A percentile compares a stretch with the other conserved stretches of the same genome.
Conservation (phyloP, 2,113 vertebrate genomes). For the Phyllopteryx taeniolatus region DNA sequence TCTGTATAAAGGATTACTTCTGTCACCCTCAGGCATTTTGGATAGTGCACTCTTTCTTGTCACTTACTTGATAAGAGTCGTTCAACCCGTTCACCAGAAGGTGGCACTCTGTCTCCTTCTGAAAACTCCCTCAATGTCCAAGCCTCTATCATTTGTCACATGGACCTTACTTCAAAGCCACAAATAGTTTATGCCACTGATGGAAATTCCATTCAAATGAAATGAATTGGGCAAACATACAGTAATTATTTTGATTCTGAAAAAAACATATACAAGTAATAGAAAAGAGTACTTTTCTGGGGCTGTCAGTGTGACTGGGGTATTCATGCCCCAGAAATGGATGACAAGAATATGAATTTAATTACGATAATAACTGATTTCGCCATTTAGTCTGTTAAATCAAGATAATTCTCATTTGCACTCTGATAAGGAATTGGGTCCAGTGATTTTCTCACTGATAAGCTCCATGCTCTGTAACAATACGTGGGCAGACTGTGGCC, state of each 20-base stretch:
- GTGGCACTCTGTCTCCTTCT: constrained; percentile 60
- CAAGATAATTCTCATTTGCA: constrained; percentile 55
- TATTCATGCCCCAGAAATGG: constrained; percentile 29
- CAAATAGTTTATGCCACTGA: constrained; percentile 9
- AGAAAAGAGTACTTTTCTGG: constrained; percentile 6
- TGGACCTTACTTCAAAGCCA: constrained; percentile 22
- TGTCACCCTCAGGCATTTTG: neutral
- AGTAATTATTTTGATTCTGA: neutral
- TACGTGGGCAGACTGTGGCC: constrained; percentile 51
- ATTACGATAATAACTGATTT: constrained; percentile 57
- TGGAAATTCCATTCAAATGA: constrained; percentile 1
- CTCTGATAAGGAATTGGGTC: constrained; percentile 53
- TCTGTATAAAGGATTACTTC: neutral
- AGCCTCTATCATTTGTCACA: constrained; percentile 21
- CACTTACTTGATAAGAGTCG: too few relatives aligned
- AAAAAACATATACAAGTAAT: constrained; percentile 8
- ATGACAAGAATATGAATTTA: constrained; percentile 58
- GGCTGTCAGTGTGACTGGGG: constrained; percentile 4
- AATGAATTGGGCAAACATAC: neutral
- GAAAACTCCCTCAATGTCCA: constrained; percentile 18
- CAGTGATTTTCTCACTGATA: constrained; percentile 59
- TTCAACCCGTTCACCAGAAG: constrained; percentile 43
- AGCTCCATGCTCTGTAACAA: constrained; percentile 41
- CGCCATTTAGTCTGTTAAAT: constrained; percentile 44
- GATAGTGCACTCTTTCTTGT: neutral